Conservation (phyloP, 1,140 invertebrate genomes). For the Mesaphorura yosii region DNA sequence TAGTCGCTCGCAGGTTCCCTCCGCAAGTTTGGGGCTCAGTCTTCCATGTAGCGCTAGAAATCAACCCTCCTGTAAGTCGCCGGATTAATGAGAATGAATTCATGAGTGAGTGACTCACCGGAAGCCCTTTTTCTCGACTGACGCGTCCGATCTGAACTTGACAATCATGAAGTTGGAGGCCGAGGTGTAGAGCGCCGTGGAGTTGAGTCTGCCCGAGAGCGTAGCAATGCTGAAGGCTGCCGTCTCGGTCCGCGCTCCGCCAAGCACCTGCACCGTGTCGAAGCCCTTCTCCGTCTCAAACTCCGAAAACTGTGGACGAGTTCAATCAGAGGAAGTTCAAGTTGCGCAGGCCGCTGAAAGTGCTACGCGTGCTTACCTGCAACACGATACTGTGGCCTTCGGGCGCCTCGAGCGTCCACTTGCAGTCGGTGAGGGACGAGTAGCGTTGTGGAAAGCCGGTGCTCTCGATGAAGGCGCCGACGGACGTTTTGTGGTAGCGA, state of each 20-base stretch:
- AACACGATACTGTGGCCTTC: constrained; percentile 86
- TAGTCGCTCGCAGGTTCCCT: constrained; percentile 64
- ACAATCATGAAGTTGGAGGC: constrained; percentile 97
- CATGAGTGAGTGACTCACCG: constrained; percentile 37
- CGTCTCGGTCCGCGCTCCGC: constrained; percentile 87
- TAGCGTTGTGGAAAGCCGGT: constrained; percentile 91
- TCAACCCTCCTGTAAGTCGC: background rate
- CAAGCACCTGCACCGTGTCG: constrained; percentile 88
- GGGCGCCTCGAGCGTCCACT: constrained; percentile 93
- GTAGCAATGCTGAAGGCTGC: constrained; percentile 82
- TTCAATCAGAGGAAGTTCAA: constrained; percentile 1
- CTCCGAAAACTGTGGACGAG: constrained; percentile 69
- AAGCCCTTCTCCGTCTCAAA: constrained; percentile 94
- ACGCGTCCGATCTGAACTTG: constrained; percentile 86
- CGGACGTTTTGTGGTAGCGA: constrained; percentile 83
- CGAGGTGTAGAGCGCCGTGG: constrained; percentile 73
- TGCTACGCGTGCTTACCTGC: constrained; percentile 42
- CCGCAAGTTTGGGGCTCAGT: constrained; percentile 82
- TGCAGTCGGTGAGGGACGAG: constrained; percentile 75
- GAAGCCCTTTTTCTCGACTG: constrained; percentile 88
- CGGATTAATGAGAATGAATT: background rate
- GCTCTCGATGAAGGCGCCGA: constrained; percentile 87
- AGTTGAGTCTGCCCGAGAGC: constrained; percentile 75
- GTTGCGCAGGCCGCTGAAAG: background rate
- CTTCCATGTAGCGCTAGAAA: constrained; percentile 74